phyloP scores from a whole-genome alignment of 1,140 invertebrate species.

The Sipha flava region DNA sequence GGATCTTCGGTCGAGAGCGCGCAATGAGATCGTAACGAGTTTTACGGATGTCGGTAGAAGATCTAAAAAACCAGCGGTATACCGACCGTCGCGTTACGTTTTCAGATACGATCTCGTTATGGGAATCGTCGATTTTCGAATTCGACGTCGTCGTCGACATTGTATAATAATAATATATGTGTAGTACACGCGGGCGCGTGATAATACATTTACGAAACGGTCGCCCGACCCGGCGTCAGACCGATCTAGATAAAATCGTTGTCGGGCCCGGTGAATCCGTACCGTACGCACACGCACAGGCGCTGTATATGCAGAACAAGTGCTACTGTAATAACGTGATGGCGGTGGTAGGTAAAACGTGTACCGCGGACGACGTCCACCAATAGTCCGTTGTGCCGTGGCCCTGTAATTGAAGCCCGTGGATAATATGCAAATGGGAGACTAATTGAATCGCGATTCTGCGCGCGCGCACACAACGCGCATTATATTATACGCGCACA shows the following conservation, averaged over 20 bases:
- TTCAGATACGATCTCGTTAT: not conserved
- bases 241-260: not conserved
- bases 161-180: too few relatives aligned
- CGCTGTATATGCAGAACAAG: too few relatives aligned
- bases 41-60: too few relatives aligned
- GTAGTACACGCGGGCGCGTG: too few relatives aligned
- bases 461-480: not conserved
- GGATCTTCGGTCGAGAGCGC: too few relatives aligned
- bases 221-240: not conserved
- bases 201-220: too few relatives aligned
- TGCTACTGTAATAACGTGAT: not conserved
- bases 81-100: not conserved
- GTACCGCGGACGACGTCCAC: too few relatives aligned
- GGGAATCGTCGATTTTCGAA: not conserved
- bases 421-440: constrained; percentile 16
- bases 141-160: not conserved
- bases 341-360: too few relatives aligned
- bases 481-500: not conserved
- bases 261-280: not conserved
- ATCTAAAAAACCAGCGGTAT: not conserved
- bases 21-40: too few relatives aligned
- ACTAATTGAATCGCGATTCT: constrained; percentile 22
- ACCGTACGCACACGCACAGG: too few relatives aligned
- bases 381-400: too few relatives aligned
- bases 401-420: not conserved